Base-by-base conservation (phyloP, 2,113 vertebrate genomes). In the Naja naja region DNA sequence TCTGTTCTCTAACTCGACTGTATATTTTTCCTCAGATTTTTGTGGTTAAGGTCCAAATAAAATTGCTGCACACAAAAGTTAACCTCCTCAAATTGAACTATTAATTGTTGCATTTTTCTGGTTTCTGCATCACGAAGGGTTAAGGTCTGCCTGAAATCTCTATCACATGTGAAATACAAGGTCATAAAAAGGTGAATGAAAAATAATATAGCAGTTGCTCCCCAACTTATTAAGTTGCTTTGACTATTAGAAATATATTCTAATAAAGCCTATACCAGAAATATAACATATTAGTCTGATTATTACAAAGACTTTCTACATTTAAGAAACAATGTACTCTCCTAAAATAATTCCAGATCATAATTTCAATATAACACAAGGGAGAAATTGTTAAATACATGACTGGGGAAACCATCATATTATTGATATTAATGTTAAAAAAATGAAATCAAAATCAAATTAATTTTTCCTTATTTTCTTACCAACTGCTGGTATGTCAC, bases 1-100 rank as follows among this genome's bases (percentile, higher is more conserved):
- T 95, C 94, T 96, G 93, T 95, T 97, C 94, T 93, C 89, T 96
- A 96, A 91, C 54, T 60, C 81, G 96, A 97, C 91, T 92, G 52
- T 91, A 53, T 94, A 92, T 94, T 96, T 95, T 96, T 90, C 90
- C 91, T 93, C 54, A 85, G 94, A 90, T 53, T 95, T 97, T 95
- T 95, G 94, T 94, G 96, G 90, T 92, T 95, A 96, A 96, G 64
- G 54, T 93, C 89, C 53, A 93, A 94, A 96, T 89, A 25, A 74
- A 96, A 93, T 34, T 92, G 88, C 6, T 92, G 22, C n/a, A 95
- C 4, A 8, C 0, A 23, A 4, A 94, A 92, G 56, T 86, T 93
- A 6, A 94, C 14, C 94, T 11, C 6, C 89, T 89, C 34, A 43
- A 93, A 87, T 2, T 6, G 54, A n/a, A 93, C 81, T 93, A 0